These are phyloP conservation scores for Hydraecia micacea DNA, from an alignment of 2,888 invertebrate species.

Conservation along the genomic window DNA sequence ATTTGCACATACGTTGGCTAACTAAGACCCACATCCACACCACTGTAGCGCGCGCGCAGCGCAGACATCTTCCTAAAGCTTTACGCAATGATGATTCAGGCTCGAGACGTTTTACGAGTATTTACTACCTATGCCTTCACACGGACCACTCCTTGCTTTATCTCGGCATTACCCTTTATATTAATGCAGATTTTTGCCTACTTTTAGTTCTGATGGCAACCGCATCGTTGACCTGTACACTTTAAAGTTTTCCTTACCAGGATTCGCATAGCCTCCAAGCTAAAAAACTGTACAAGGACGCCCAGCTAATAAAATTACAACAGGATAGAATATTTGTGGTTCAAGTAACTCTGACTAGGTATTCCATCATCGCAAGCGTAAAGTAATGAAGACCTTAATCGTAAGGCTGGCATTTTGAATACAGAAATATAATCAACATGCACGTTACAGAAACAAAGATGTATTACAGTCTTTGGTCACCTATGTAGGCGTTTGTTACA, in stretches of 20 bases:
- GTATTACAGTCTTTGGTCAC: constrained; percentile 54
- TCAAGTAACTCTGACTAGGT: constrained; percentile 23
- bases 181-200: constrained; percentile 62
- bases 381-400: constrained; percentile 58
- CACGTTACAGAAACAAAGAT: constrained; percentile 61
- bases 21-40: constrained; percentile 74
- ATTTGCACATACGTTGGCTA: constrained; percentile 84
- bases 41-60: constrained; percentile 65
- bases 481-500: constrained; percentile 55
- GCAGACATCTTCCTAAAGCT: constrained; percentile 73
- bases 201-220: constrained; percentile 61
- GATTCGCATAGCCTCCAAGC: constrained; percentile 10
- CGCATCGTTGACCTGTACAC: constrained; percentile 60
- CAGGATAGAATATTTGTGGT: constrained; percentile 29
- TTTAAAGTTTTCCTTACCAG: constrained; percentile 54
- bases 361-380: constrained; percentile 39
- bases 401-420: constrained; percentile 66
- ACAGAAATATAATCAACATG: constrained; percentile 58
- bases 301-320: constrained; percentile 48
- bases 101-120: constrained; percentile 70
- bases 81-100: constrained; percentile 81
- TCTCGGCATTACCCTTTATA: constrained; percentile 62
- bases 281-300: constrained; percentile 53
- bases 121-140: constrained; percentile 61
- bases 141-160: constrained; percentile 67